Evolutionary conservation across 2,797 vertebrate species (phyloP), one percentile per base, ranked within the genome.

Genomic region (Neomorphus geoffroyi): DNA sequence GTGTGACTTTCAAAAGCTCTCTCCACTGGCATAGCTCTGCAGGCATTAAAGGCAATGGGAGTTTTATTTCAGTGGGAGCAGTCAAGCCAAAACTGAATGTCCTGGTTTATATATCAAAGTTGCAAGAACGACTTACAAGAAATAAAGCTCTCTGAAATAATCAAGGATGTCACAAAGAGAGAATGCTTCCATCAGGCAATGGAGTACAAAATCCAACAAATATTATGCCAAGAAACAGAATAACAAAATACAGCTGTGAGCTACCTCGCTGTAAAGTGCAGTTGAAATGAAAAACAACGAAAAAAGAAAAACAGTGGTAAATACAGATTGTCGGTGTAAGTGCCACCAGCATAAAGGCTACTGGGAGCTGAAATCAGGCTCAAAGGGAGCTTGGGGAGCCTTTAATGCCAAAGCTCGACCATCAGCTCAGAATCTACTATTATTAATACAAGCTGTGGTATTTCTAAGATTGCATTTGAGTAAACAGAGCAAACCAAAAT

Each of bases 291-390:
- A 33, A 33, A 6, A 1, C n/a, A 57, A 77, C 28, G 16, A 17
- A 16, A 43, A 37, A n/a, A 39, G 7, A 1, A n/a, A 61, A 77
- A 16, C 35, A 39, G 13, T 71, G 56, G 50, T 64, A 67, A 64
- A 86, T 81, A 39, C 48, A 91, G 60, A 19, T 53, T 30, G 14
- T 53, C 83, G 46, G 15, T 23, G 30, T 73, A 70, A 88, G 64
- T 80, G 64, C 46, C 67, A 75, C 66, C 43, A 65, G 50, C 46
- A 3, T 10, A 74, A 32, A 32, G 61, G 75, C 67, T 53, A 11
- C 37, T 51, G 74, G 64, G 90, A 89, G 69, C 69, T 95, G 91
- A 50, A 91, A 57, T 66, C 57, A 85, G 61, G 35, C 89, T 92
- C 67, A 61, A n/a, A 80, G 65, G 71, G 48, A 33, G 19, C 81